Percentiles rank a stretch among this genome's conserved stretches.
Evolutionary conservation across 2,888 invertebrate genomes (phyloP).

Genomic region (Melieria crassipennis): DNA sequence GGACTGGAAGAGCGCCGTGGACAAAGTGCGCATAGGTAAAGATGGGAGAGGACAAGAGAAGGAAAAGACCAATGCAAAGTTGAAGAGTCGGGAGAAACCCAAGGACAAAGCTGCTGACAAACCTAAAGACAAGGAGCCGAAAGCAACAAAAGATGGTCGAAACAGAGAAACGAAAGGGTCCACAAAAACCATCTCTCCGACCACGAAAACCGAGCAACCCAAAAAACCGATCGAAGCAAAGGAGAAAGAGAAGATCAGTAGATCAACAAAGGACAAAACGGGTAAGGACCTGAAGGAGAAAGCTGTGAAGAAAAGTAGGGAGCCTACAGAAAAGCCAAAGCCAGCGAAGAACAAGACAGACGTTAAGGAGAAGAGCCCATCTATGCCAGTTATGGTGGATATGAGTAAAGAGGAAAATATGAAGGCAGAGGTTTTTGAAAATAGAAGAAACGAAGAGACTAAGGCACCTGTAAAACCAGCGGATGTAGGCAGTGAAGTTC

Average conservation of each 20-base stretch:
- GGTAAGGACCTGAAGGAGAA: constrained; percentile 44
- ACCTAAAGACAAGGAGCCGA: constrained; percentile 31
- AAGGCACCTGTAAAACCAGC: not conserved
- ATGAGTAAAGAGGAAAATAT: constrained; percentile 1
- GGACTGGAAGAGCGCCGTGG: constrained; percentile 72
- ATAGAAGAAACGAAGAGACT: not conserved
- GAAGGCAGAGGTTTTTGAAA: constrained; percentile 25
- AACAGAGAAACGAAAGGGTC: constrained; percentile 35
- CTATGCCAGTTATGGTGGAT: constrained; percentile 1
- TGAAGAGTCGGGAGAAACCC: constrained; percentile 5
- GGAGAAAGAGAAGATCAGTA: constrained; percentile 49
- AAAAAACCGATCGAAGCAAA: constrained; percentile 37
- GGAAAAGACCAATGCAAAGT: constrained; percentile 6
- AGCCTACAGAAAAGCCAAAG: constrained; percentile 40
- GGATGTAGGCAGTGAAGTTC: not conserved
- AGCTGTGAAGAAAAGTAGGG: constrained; percentile 43
- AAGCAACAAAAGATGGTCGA: constrained; percentile 40
- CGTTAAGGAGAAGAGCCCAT: constrained; percentile 34
- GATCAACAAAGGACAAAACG: constrained; percentile 41
- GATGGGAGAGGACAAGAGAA: not conserved
- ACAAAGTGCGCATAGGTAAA: constrained; percentile 56
- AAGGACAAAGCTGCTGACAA: constrained; percentile 34
- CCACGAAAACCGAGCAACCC: constrained; percentile 38
- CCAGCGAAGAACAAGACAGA: constrained; percentile 33
- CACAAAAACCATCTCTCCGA: constrained; percentile 43